These are phyloP conservation scores for Malurus melanocephalus DNA, from an alignment of 2,113 vertebrate genomes.

Conservation along the genomic window DNA sequence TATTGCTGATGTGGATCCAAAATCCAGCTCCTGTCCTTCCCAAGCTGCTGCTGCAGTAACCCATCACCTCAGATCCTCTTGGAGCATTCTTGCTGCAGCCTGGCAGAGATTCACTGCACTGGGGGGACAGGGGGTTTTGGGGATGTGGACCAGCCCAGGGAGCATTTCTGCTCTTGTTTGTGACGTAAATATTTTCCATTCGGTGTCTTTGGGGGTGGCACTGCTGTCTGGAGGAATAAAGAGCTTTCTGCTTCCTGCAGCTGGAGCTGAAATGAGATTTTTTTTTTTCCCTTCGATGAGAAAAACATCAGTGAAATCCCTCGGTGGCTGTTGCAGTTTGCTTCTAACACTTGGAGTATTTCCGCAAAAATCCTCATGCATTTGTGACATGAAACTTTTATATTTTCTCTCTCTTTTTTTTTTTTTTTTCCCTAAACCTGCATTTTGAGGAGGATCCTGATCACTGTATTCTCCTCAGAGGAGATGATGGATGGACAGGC, in stretches of 20 bases:
- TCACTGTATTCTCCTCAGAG: neutral
- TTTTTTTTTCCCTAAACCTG: neutral
- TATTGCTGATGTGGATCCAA: neutral
- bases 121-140: accelerated
- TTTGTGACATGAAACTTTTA: neutral
- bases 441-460: neutral
- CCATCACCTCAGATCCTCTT: accelerated
- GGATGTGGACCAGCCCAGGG: neutral
- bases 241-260: conserved; percentile 4
- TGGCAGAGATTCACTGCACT: accelerated
- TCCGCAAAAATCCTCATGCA: neutral
- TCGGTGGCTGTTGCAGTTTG: neutral
- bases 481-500: neutral
- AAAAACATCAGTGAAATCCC: conserved; percentile 3
- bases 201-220: neutral
- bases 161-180: neutral
- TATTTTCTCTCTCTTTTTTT: neutral
- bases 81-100: neutral
- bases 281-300: neutral
- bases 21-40: neutral
- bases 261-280: neutral
- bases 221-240: neutral
- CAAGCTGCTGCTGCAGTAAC: neutral
- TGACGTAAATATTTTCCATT: neutral
- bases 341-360: neutral